These are phyloP conservation scores for Mythimna pallens DNA, from an alignment of 2,888 invertebrate species.

Conservation along the genomic window DNA sequence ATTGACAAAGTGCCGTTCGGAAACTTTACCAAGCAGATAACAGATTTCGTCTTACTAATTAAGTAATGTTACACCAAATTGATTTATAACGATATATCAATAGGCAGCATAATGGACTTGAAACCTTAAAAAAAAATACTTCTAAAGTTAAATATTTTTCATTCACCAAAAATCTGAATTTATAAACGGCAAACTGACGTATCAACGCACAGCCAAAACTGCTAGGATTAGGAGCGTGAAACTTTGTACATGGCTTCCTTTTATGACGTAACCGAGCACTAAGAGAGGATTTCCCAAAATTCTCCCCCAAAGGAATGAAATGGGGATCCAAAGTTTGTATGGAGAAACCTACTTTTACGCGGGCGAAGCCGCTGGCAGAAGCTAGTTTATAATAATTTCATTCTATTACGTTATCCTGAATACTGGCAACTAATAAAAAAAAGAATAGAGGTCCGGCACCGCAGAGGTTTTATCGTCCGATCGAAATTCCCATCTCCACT, in stretches of 20 bases:
- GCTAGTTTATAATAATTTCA: conserved; percentile 26
- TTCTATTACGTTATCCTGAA: conserved; percentile 15
- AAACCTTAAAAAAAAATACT: neutral
- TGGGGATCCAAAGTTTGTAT: too few species aligned
- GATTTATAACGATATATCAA: conserved; percentile 34
- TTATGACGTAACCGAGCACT: too few species aligned
- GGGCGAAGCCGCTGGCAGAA: too few species aligned
- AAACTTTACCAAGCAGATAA: conserved; percentile 6
- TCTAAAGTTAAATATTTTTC: neutral
- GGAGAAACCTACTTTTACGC: too few species aligned
- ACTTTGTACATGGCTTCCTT: too few species aligned
- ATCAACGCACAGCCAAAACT: too few species aligned
- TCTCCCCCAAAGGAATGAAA: too few species aligned
- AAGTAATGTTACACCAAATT: conserved; percentile 34
- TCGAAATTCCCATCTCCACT: conserved; percentile 77
- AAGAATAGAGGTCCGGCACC: conserved; percentile 43
- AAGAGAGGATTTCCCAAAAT: too few species aligned
- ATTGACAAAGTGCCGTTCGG: conserved; percentile 20
- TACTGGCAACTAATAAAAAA: conserved; percentile 48
- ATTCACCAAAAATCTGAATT: neutral
- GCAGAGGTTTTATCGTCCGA: conserved; percentile 68
- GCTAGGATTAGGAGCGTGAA: too few species aligned
- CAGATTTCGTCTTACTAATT: conserved; percentile 31
- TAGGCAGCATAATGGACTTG: neutral
- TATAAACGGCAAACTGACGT: too few species aligned